phyloP scores from a whole-genome alignment of 2,797 vertebrate species.

The Melanotaenia pygmaea region DNA sequence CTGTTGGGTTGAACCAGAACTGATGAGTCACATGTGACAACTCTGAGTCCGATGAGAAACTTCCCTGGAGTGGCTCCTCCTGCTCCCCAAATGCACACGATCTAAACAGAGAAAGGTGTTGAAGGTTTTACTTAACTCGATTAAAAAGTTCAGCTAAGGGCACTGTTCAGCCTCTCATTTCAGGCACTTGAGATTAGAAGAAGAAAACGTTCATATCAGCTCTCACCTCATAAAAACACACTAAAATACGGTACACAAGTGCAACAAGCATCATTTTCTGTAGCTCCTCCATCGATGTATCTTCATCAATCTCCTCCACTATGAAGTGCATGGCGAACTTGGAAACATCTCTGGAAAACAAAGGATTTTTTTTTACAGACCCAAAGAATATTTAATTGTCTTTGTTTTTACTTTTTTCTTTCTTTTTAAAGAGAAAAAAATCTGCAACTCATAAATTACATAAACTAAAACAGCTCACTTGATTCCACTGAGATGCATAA shows the following conservation, averaged over 20 bases:
- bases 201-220: neutral
- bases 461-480: constrained; percentile 81
- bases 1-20: constrained; percentile 93
- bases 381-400: neutral
- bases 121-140: neutral
- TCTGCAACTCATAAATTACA: neutral
- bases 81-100: constrained; percentile 98
- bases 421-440: neutral
- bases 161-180: neutral
- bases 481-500: constrained; percentile 98
- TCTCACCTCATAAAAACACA: constrained; percentile 97
- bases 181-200: neutral
- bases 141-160: neutral
- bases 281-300: constrained; percentile 97
- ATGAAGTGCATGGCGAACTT: constrained; percentile 99
- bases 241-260: constrained; percentile 94
- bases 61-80: constrained; percentile 98
- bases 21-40: constrained; percentile 95
- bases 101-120: constrained; percentile 77
- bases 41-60: constrained; percentile 93
- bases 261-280: constrained; percentile 99
- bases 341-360: constrained; percentile 90
- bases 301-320: constrained; percentile 98
- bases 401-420: no score
- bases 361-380: neutral